Percentiles rank a stretch among this genome's conserved stretches.
Evolutionary conservation across 2,888 invertebrate genomes (phyloP).

Genomic region (Cheilosia grossa): DNA sequence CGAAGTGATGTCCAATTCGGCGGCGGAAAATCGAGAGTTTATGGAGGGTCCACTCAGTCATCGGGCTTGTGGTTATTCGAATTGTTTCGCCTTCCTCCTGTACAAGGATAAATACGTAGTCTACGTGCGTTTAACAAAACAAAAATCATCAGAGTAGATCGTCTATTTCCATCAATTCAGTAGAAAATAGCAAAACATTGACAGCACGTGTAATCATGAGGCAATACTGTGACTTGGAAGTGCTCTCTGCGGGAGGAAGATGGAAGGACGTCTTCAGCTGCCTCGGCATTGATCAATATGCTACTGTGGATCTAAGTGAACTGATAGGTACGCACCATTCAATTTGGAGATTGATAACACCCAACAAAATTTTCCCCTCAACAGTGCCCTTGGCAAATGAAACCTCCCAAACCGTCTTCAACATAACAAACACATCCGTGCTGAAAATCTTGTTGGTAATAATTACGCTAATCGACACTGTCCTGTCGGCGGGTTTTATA

Average conservation of each 20-base stretch:
- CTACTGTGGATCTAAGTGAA: not conserved
- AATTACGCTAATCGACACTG: not conserved
- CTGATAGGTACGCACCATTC: not conserved
- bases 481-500: not conserved
- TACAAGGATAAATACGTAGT: too few relatives aligned
- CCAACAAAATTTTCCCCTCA: not conserved
- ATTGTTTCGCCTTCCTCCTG: too few relatives aligned
- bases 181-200: too few relatives aligned
- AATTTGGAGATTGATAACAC: too few relatives aligned
- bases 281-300: not conserved
- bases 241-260: not conserved
- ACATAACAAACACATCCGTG: not conserved
- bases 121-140: too few relatives aligned
- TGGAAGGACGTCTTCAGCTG: conserved; percentile 6
- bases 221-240: not conserved
- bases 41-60: too few relatives aligned
- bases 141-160: too few relatives aligned
- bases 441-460: not conserved
- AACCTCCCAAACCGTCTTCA: too few relatives aligned
- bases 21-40: too few relatives aligned
- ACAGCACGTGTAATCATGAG: not conserved
- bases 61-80: too few relatives aligned
- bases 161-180: too few relatives aligned
- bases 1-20: too few relatives aligned
- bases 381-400: not conserved